These are phyloP conservation scores for Hirtodrosophila alboralis DNA, from an alignment of 2,888 invertebrate genomes.

Conservation along the genomic window DNA sequence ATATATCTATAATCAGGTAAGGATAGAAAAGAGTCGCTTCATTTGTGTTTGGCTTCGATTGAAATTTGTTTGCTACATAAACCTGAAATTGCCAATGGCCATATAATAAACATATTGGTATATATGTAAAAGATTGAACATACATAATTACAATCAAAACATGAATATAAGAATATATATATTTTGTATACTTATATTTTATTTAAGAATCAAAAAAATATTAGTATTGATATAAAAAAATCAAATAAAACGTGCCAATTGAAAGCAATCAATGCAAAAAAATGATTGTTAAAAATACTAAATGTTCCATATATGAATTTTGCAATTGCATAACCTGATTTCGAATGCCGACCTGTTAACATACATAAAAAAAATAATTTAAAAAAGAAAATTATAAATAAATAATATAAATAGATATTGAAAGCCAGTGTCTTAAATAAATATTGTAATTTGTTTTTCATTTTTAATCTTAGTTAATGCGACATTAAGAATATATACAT, in stretches of 20 bases:
- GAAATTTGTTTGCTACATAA: slow-evolving; percentile 69
- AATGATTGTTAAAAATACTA: slow-evolving; percentile 37
- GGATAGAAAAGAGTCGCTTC: slow-evolving; percentile 37
- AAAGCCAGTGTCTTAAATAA: slow-evolving; percentile 69
- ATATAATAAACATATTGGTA: slow-evolving; percentile 33
- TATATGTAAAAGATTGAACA: slow-evolving; percentile 20
- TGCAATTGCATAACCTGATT: slow-evolving; percentile 52
- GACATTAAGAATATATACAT: slow-evolving; percentile 56
- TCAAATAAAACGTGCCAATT: slow-evolving; percentile 66
- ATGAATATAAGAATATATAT: slow-evolving; percentile 62
- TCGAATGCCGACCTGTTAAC: slow-evolving; percentile 64
- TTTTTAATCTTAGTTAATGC: slow-evolving; percentile 64
- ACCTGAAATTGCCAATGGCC: slow-evolving; percentile 62
- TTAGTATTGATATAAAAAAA: slow-evolving; percentile 50
- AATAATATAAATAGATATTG: slow-evolving; percentile 51
- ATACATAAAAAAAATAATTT: slow-evolving; percentile 33
- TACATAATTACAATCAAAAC: slow-evolving; percentile 40
- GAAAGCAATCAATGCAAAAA: slow-evolving; percentile 45
- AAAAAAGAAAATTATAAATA: background rate
- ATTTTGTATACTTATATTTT: slow-evolving; percentile 75
- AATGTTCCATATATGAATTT: slow-evolving; percentile 64
- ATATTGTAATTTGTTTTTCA: slow-evolving; percentile 59
- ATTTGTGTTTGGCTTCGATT: slow-evolving; percentile 55
- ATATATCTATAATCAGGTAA: slow-evolving; percentile 33
- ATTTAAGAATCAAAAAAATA: slow-evolving; percentile 69